Base-by-base conservation (phyloP, 2,113 vertebrate genomes). In the Motacilla alba region DNA sequence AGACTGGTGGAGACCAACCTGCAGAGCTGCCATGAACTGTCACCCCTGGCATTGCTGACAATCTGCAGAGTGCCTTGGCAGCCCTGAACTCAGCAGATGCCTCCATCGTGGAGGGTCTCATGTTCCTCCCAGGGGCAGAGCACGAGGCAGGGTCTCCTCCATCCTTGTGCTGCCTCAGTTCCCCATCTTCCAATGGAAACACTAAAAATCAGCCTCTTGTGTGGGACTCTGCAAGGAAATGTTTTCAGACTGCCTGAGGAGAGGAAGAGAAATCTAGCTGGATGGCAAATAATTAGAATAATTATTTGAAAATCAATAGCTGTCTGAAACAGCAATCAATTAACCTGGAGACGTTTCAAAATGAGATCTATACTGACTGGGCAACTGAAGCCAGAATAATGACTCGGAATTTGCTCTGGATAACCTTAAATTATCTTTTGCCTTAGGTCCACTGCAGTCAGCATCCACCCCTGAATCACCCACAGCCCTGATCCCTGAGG, bases 271-370 rank as follows among this genome's bases (percentile, higher is more conserved):
- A 69, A 85, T 68, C 67, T 17, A 62, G 59, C 52, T 39, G 26
- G 66, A 80, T 80, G 67, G 83, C 77, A 90, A 90, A 86, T 76
- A 92, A 88, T 93, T 83, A 73, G 62, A 85, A 90, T 89, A 92
- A 91, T 93, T 91, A 89, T 94, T 91, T 95, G 68, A 62, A 92
- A 94, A 96, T 96, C 89, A 89, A 27, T 96, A 81, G 35, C 73
- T 83, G 53, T 79, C 93, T 95, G 77, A 86, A 94, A 83, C 21
- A 89, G 55, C 68, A 63, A 92, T 83, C 64, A 74, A 33, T 96
- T 81, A 81, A 93, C 73, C 64, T 91, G 73, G 83, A 93, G 77
- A 75, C 17, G 18, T 89, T 89, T 89, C 77, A 43, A 63, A 91
- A 81, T 67, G 52, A 66, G 35, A 81, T 75, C 83, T 81, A 50